Evolutionary conservation across 2,797 vertebrate genomes (phyloP), one percentile per base, ranked within the genome.

Genomic region (Thalassophryne amazonica): DNA sequence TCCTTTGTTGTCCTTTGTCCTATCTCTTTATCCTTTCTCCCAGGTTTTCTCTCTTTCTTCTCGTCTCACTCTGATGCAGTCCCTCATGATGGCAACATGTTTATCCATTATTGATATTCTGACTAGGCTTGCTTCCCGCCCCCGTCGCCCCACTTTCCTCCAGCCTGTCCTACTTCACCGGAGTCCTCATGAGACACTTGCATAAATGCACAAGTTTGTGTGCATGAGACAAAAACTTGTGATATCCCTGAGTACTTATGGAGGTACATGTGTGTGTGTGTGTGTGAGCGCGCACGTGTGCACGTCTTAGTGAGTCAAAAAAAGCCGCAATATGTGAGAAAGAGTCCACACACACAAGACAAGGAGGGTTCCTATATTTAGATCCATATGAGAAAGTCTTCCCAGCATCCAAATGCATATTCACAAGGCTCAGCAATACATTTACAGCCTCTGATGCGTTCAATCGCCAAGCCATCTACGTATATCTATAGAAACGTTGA

Each of bases 101-200:
- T 84, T 84, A 86, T 86, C 78, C 68, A 87, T 87, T 86, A 87
- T 87, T 85, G 85, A 88, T 87, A 83, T 79, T 78, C 73, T 77
- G 73, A 86, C 79, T 80, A 69, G 71, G 74, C 69, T 77, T 29
- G 19, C 68, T 60, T 78, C 69, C 81, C 73, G 47, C 78, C 71
- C 73, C 67, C 69, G 79, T 80, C 73, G 78, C 69, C 81, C 84
- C 79, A 84, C 77, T 88, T 87, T 83, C 70, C 71, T 65, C 45
- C 61, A 52, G 78, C 69, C 76, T 86, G 83, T 65, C 85, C 86
- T 87, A 87, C 85, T 88, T 87, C 80, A 78, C 65, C 53, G 46
- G 37, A 77, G 66, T 48, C 71, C 85, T 80, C 82, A 43, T 19
- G 76, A 80, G 69, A 81, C 73, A 39, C 22, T 28, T 55, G 31